Evolutionary conservation across 2,797 vertebrate species (phyloP), one percentile per base, ranked within the genome.

Genomic region (Sciurus carolinensis): DNA sequence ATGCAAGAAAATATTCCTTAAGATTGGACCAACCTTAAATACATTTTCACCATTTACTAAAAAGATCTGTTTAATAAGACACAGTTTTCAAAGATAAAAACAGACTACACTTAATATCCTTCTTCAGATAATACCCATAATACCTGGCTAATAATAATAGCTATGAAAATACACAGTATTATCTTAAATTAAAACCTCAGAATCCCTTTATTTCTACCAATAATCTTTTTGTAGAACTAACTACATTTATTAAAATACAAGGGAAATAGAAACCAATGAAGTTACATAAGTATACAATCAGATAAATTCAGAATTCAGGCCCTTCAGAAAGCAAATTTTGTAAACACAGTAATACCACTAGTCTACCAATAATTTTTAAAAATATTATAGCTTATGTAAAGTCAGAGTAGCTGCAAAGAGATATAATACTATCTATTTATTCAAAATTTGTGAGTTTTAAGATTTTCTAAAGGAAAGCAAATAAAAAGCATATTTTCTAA

Each of bases 1-100:
- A 90, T 87, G 72, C 71, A 89, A 98, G 95, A 92, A 97, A 95
- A 95, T 81, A 95, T 17, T 95, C 76, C 10, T 97, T 95, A 82
- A 87, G 81, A 96, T 96, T 62, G 73, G 42, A 89, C 80, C 87
- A 93, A 59, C 30, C 50, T 86, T 94, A 94, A 93, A 67, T 72
- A 64, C 26, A 83, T 28, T 85, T 79, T 91, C 36, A 59, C 64
- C 33, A 94, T 50, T 89, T 96, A 82, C 90, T 93, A 95, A 96
- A 95, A 85, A 75, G 28, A 95, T 12, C 22, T 64, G 0, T 62
- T 33, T 90, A 66, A 69, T 47, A 94, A 90, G 92, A 82, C 5
- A 80, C 11, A 90, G 89, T 72, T 97, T 95, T 91, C 69, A 86
- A 90, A 54, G 73, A 94, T 94, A 85, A 67, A 96, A 96, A 97